Conservation (phyloP, 1,140 invertebrate genomes). For the Hyles euphorbiae region DNA sequence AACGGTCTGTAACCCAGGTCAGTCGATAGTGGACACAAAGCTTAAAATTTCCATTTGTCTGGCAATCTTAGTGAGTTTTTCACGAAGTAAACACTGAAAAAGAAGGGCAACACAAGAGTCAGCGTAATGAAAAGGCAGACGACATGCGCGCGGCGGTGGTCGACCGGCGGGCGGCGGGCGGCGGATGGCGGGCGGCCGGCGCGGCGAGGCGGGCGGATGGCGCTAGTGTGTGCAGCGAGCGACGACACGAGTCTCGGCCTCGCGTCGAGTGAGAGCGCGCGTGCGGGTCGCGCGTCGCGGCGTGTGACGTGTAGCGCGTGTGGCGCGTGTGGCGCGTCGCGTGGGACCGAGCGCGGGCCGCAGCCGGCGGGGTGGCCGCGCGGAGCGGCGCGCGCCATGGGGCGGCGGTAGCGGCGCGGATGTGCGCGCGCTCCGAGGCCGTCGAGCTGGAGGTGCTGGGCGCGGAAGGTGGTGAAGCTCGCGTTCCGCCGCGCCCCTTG, state of each 20-base stretch:
- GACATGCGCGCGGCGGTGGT: slow-evolving; percentile 51
- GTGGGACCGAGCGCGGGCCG: slow-evolving; percentile 19
- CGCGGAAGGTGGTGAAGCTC: slow-evolving; percentile 53
- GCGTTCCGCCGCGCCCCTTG: slow-evolving; percentile 57
- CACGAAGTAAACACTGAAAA: slow-evolving; percentile 14
- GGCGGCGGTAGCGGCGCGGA: slow-evolving; percentile 68
- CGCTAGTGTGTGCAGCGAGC: slow-evolving; percentile 42
- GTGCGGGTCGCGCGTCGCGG: slow-evolving; percentile 32
- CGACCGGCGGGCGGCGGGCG: slow-evolving; percentile 2
- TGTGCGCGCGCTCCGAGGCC: slow-evolving; percentile 67
- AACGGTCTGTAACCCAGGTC: too few relatives aligned
- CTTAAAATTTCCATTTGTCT: not conserved
- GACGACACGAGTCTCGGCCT: slow-evolving; percentile 45
- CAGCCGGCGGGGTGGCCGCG: slow-evolving; percentile 49
- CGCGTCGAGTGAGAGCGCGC: slow-evolving; percentile 49
- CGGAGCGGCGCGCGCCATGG: slow-evolving; percentile 53
- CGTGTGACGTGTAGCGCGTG: slow-evolving; percentile 15
- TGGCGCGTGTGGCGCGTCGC: slow-evolving; percentile 17
- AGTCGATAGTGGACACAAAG: not conserved
- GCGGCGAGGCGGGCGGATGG: slow-evolving; percentile 22
- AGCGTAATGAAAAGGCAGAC: slow-evolving; percentile 9
- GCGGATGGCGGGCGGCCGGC: slow-evolving; percentile 46
- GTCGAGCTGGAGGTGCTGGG: slow-evolving; percentile 72
- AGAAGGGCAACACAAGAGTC: slow-evolving; percentile 30
- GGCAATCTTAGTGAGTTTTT: slow-evolving; percentile 9